These are phyloP conservation scores for Oikopleura dioica DNA, from an alignment of 23 tunicate genomes.

Conservation along the genomic window DNA sequence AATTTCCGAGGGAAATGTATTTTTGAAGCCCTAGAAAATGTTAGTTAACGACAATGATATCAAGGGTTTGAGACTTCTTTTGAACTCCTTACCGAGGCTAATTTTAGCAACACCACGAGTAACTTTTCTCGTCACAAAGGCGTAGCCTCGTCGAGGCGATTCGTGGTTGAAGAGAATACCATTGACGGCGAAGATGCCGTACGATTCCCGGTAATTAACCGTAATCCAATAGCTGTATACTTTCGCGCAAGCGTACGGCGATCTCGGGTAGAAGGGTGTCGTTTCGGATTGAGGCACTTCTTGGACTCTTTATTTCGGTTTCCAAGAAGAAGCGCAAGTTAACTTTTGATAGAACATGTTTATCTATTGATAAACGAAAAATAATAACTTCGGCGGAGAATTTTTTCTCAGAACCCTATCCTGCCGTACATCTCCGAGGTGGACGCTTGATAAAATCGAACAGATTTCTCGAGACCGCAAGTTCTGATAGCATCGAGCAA, in stretches of 20 bases:
- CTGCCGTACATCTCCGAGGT: conserved; percentile 97
- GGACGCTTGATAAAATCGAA: conserved; percentile 86
- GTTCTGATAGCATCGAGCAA: conserved; percentile 82
- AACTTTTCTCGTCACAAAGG: conserved; percentile 74
- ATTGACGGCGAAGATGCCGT: conserved; percentile 71
- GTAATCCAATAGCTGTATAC: conserved; percentile 84
- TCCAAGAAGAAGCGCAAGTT: background rate
- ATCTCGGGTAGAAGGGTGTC: conserved; percentile 86
- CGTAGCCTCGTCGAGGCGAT: conserved; percentile 61
- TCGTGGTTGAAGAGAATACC: conserved; percentile 88
- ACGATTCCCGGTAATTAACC: conserved; percentile 79
- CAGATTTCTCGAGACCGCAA: conserved; percentile 47
- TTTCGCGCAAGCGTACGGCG: conserved; percentile 90
- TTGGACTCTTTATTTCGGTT: conserved; percentile 12
- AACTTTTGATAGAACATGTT: background rate
- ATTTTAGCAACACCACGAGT: conserved; percentile 87
- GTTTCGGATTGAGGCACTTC: conserved; percentile 49
- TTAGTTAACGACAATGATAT: background rate
- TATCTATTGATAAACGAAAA: too few species aligned
- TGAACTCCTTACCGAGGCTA: conserved; percentile 64
- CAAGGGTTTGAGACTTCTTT: too few species aligned
- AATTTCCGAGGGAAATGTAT: conserved; percentile 34
- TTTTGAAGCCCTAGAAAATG: conserved; percentile 13
- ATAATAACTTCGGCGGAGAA: too few species aligned
- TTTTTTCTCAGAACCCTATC: conserved; percentile 23